phyloP scores from a whole-genome alignment of 2,888 invertebrate genomes.

The Rhyacophila evoluta region DNA sequence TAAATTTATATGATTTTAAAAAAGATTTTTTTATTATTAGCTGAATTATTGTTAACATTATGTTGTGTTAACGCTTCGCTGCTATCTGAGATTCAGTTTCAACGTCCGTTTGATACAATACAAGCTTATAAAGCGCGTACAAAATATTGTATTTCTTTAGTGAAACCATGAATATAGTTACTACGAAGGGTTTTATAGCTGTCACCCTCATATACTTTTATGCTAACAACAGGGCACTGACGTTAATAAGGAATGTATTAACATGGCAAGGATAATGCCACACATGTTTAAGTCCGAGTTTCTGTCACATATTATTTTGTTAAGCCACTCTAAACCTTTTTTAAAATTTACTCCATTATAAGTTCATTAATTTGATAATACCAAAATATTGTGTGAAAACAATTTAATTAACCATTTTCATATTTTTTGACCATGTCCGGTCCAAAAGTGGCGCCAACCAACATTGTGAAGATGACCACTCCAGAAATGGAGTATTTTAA shows the following conservation, averaged over 20 bases:
- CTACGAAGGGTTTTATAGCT: slow-evolving; percentile 30
- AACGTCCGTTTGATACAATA: slow-evolving; percentile 2
- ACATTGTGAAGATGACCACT: too few species aligned
- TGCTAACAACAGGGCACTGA: slow-evolving; percentile 28
- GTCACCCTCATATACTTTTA: slow-evolving; percentile 35
- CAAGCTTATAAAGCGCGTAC: slow-evolving; percentile 5
- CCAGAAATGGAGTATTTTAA: too few species aligned
- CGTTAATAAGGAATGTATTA: slow-evolving; percentile 38
- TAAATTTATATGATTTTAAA: neutral
- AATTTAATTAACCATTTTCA: too few species aligned
- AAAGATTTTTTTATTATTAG: neutral
- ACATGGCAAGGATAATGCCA: slow-evolving; percentile 32
- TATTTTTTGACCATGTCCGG: too few species aligned
- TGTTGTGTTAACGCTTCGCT: neutral
- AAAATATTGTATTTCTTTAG: slow-evolving; percentile 22
- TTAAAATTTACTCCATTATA: too few species aligned
- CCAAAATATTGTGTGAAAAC: too few species aligned
- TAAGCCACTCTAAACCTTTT: slow-evolving; percentile 11
- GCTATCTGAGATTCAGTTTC: slow-evolving; percentile 9
- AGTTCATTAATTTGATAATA: too few species aligned
- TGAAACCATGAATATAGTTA: slow-evolving; percentile 9
- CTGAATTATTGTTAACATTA: slow-evolving; percentile 5
- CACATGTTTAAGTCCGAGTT: slow-evolving; percentile 31
- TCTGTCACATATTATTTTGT: slow-evolving; percentile 12
- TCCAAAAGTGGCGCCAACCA: too few species aligned